Percentiles rank a stretch among this genome's conserved stretches.
phyloP scores from a whole-genome alignment of 2,888 invertebrate genomes.

The Neoascia interrupta region DNA sequence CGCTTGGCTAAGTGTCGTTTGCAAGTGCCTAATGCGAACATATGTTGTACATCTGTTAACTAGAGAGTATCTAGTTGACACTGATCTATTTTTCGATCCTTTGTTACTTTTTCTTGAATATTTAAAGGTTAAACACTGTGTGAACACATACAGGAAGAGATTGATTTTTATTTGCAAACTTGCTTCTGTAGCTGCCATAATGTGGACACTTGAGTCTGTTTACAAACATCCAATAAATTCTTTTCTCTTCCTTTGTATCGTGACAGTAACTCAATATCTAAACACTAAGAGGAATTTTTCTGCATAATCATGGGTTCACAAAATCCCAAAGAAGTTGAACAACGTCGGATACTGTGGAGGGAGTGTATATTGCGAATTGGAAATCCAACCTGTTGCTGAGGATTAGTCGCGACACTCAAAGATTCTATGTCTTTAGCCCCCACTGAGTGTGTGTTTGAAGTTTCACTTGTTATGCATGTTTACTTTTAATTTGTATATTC shows the following conservation, averaged over 20 bases:
- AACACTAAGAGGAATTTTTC: constrained; percentile 36
- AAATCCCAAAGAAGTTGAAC: not conserved
- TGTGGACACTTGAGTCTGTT: no score
- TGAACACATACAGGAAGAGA: no score
- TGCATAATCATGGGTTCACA: constrained; percentile 44
- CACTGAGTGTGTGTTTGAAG: not conserved
- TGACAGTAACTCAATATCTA: constrained; percentile 50
- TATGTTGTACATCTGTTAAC: no score
- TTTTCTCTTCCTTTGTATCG: constrained; percentile 28
- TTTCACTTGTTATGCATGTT: constrained; percentile 32
- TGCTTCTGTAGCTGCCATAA: no score
- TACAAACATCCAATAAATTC: no score
- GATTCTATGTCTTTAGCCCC: not conserved
- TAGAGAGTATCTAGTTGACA: no score
- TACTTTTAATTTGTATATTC: constrained; percentile 40
- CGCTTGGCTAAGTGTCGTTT: constrained; percentile 32
- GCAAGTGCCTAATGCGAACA: no score
- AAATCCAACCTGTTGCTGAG: constrained; percentile 57
- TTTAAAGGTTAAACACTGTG: no score
- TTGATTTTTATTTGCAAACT: no score
- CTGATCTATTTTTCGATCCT: no score
- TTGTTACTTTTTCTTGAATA: no score
- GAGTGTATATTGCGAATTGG: constrained; percentile 33
- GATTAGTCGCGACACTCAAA: constrained; percentile 30
- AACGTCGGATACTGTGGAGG: not conserved